A percentile compares a stretch with the other conserved stretches of the same genome.
phyloP scores from a whole-genome alignment of 2,797 vertebrate species.

The Sphenodon punctatus region DNA sequence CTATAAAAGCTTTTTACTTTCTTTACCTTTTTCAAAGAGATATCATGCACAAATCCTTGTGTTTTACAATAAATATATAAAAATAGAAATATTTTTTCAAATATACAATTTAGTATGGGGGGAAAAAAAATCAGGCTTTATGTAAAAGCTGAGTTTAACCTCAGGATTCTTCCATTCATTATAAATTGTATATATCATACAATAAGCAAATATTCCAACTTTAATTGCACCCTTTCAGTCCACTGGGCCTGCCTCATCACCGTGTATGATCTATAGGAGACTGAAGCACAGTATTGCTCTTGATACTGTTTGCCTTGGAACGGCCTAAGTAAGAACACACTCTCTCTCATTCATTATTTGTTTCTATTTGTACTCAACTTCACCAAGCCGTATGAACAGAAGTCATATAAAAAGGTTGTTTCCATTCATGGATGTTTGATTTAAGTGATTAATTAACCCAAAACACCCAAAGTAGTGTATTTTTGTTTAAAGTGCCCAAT shows the following conservation, averaged over 20 bases:
- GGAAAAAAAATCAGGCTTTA: not conserved
- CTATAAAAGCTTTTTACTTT: not conserved
- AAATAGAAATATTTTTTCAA: rapidly evolving
- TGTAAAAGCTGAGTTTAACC: not conserved
- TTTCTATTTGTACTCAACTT: slow-evolving; percentile 70
- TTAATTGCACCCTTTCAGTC: not conserved
- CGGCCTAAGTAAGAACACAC: slow-evolving; percentile 21
- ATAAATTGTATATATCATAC: not conserved
- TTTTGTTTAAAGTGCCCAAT: slow-evolving; percentile 83
- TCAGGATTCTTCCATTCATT: not conserved
- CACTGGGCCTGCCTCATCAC: rapidly evolving
- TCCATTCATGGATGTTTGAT: slow-evolving; percentile 82
- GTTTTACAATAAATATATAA: not conserved
- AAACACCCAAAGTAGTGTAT: slow-evolving; percentile 82
- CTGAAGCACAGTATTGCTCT: slow-evolving; percentile 15
- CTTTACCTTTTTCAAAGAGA: not conserved
- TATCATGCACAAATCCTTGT: not conserved
- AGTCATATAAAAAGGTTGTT: slow-evolving; percentile 76
- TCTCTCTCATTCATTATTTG: slow-evolving; percentile 21
- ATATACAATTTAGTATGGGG: not conserved
- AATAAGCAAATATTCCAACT: not conserved
- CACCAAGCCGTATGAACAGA: slow-evolving; percentile 76
- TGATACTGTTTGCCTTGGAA: not conserved
- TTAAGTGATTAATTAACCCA: slow-evolving; percentile 77
- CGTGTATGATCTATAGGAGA: slow-evolving; percentile 7